These are phyloP conservation scores for Acleris holmiana DNA, from an alignment of 2,888 invertebrate genomes.

Conservation along the genomic window DNA sequence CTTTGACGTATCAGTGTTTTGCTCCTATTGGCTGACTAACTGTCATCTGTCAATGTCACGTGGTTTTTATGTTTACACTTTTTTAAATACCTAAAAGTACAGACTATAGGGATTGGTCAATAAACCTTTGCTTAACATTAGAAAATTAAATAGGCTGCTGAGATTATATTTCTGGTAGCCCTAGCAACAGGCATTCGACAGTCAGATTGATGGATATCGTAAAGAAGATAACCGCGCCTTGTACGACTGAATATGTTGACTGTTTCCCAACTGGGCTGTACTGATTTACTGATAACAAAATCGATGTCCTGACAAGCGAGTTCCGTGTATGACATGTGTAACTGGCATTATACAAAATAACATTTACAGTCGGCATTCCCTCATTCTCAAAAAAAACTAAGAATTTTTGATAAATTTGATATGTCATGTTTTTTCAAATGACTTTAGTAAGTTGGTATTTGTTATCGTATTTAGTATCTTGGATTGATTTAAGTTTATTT, in stretches of 20 bases:
- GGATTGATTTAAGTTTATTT: slow-evolving; percentile 14
- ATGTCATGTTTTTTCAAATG: neutral
- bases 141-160: too few species aligned
- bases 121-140: too few species aligned
- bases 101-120: too few species aligned
- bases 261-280: slow-evolving; percentile 29
- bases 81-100: too few species aligned
- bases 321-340: slow-evolving; percentile 36
- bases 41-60: too few species aligned
- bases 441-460: slow-evolving; percentile 6
- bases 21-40: too few species aligned
- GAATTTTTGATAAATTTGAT: neutral
- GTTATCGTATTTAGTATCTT: slow-evolving; percentile 24
- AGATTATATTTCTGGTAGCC: too few species aligned
- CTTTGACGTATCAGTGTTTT: too few species aligned
- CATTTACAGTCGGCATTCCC: neutral
- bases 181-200: slow-evolving; percentile 44
- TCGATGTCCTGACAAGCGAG: slow-evolving; percentile 35
- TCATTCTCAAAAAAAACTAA: neutral
- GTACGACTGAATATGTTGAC: slow-evolving; percentile 41
- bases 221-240: slow-evolving; percentile 48
- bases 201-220: slow-evolving; percentile 51
- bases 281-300: slow-evolving; percentile 35
- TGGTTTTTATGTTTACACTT: too few species aligned
- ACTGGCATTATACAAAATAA: slow-evolving; percentile 15